phyloP scores from a whole-genome alignment of 2,113 vertebrate genomes.

The Zosterops pallidus region DNA sequence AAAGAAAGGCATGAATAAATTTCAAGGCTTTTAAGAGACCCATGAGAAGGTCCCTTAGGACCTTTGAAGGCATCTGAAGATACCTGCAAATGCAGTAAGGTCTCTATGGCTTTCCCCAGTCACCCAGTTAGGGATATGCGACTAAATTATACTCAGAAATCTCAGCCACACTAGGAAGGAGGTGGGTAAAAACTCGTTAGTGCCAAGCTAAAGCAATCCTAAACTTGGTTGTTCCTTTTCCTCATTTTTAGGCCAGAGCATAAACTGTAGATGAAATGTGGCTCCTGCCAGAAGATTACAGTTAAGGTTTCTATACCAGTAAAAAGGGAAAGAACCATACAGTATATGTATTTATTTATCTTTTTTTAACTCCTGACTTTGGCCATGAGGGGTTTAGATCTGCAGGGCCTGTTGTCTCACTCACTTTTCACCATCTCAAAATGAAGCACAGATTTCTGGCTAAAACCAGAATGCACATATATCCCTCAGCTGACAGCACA shows the following conservation, averaged over 20 bases:
- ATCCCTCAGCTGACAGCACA: neutral
- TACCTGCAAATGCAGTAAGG: neutral
- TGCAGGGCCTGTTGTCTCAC: neutral
- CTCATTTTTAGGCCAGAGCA: neutral
- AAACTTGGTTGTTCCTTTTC: neutral
- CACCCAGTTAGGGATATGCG: neutral
- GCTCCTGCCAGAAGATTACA: neutral
- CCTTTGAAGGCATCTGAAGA: neutral
- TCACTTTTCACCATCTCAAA: neutral
- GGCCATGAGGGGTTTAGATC: neutral
- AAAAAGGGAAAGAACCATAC: neutral
- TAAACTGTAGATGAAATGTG: neutral
- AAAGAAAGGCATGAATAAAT: neutral
- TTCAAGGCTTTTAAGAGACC: neutral
- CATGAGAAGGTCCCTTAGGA: neutral
- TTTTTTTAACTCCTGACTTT: neutral
- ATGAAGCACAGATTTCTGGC: neutral
- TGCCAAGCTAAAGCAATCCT: neutral
- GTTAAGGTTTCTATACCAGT: neutral
- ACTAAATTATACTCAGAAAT: neutral
- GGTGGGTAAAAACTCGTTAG: rapidly evolving
- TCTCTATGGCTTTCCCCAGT: neutral
- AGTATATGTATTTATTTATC: neutral
- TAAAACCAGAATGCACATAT: neutral
- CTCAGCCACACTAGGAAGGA: neutral